Base-by-base conservation (phyloP, 2,113 vertebrate genomes). In the Sisor rabdophorus region DNA sequence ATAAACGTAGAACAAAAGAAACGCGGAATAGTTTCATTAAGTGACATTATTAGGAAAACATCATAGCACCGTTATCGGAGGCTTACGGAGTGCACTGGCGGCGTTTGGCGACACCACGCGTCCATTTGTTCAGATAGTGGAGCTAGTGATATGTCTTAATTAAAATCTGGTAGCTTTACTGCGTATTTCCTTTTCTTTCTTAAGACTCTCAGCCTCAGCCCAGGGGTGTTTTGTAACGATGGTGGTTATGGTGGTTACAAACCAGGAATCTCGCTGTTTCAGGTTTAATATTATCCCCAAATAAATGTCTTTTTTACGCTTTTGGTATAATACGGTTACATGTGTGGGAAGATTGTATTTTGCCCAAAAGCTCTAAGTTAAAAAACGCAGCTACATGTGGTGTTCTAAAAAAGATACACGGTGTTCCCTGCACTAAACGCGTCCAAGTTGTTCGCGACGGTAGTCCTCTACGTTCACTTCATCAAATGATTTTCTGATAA, bases 391-490 rank as follows among this genome's bases (percentile, higher is more conserved):
- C 50, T 54, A n/a, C 40, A 0, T 55, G 61, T 65, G 8, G 19
- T 78, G 48, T 20, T 58, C 50, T 76, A 2, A n/a, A 47, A 50
- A 52, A 60, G 53, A 79, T 67, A 79, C 60, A 69, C 55, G 77
- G 79, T 88, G 83, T 82, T 80, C 90, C 85, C 89, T 87, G 85
- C 82, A 78, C 79, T 83, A 79, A 84, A 86, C 78, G 61, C 76
- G 88, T 94, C 93, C 92, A 92, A 92, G 91, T 92, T 91, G 91
- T 89, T 90, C 93, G 93, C 92, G 93, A 95, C 92, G 94, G 93
- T 89, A 54, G 52, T 59, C 76, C 44, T 71, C 52, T 7, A 36
- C 71, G 65, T 63, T 44, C 28, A 75, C 58, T 11, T 26, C 65
- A 71, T 69, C 28, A 68, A 73, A 36, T 44, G 53, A 67, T 65